Conservation (phyloP, 1,140 invertebrate genomes). For the Pinna nobilis region DNA sequence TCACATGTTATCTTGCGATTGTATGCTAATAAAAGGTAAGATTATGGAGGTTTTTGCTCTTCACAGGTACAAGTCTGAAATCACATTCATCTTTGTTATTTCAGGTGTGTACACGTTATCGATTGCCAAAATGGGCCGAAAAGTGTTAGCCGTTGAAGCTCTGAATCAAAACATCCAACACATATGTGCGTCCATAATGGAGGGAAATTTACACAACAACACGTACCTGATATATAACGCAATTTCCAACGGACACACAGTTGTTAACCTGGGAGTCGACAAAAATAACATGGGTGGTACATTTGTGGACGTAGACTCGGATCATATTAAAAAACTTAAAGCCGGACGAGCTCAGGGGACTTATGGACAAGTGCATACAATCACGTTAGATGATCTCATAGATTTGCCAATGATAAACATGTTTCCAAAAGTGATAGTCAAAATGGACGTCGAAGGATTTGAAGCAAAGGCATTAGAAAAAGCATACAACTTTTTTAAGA, state of each 20-base stretch:
- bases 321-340: conserved; percentile 30
- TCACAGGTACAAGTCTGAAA: too few species aligned
- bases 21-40: too few species aligned
- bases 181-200: conserved; percentile 27
- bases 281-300: conserved; percentile 42
- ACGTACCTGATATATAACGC: conserved; percentile 31
- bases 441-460: conserved; percentile 45
- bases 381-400: conserved; percentile 35
- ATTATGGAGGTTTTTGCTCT: too few species aligned
- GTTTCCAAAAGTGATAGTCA: conserved; percentile 31
- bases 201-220: conserved; percentile 16
- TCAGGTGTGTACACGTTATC: conserved; percentile 30
- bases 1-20: too few species aligned
- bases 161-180: conserved; percentile 36
- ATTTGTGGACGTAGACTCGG: conserved; percentile 27
- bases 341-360: conserved; percentile 10
- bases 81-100: conserved; percentile 5
- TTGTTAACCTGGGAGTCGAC: conserved; percentile 29
- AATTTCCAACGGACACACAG: conserved; percentile 12
- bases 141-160: conserved; percentile 31
- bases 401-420: conserved; percentile 23
- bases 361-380: conserved; percentile 29
- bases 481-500: conserved; percentile 27
- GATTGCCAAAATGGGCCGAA: conserved; percentile 31
- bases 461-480: conserved; percentile 26